Conservation (phyloP, 2,888 invertebrate genomes). For the Cinara cedri region DNA sequence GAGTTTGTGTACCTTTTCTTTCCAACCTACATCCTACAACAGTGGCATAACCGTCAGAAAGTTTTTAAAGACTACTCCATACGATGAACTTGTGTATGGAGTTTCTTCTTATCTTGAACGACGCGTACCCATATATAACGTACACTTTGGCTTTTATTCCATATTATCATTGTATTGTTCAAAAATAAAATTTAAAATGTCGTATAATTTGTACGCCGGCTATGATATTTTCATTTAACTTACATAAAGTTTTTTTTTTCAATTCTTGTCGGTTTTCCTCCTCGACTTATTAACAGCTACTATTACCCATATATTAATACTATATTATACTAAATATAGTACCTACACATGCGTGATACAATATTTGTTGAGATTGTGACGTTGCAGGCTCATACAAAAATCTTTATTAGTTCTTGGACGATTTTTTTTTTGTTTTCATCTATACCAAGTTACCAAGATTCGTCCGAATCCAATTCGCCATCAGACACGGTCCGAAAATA, state of each 20-base stretch:
- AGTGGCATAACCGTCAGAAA: too few species aligned
- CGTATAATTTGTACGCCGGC: constrained; percentile 14
- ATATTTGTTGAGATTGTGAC: too few species aligned
- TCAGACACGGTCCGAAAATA: constrained; percentile 8
- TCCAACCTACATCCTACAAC: too few species aligned
- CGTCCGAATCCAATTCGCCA: background rate
- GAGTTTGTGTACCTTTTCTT: too few species aligned
- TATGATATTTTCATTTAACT: too few species aligned
- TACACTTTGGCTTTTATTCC: constrained; percentile 37
- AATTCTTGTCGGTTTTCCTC: constrained; percentile 2
- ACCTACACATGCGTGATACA: background rate
- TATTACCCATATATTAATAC: background rate
- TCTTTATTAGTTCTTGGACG: background rate
- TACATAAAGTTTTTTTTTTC: constrained; percentile 28
- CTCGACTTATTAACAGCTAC: background rate
- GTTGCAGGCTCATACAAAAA: background rate
- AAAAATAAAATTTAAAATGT: constrained; percentile 12
- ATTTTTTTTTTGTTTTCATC: background rate
- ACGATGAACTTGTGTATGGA: background rate
- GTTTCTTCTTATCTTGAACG: constrained; percentile 19
- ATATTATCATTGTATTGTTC: constrained; percentile 2
- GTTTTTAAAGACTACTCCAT: background rate
- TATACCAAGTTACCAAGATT: background rate
- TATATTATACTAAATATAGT: background rate
- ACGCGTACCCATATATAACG: background rate